phyloP scores from a whole-genome alignment of 2,113 vertebrate species.

The Engystomops pustulosus region DNA sequence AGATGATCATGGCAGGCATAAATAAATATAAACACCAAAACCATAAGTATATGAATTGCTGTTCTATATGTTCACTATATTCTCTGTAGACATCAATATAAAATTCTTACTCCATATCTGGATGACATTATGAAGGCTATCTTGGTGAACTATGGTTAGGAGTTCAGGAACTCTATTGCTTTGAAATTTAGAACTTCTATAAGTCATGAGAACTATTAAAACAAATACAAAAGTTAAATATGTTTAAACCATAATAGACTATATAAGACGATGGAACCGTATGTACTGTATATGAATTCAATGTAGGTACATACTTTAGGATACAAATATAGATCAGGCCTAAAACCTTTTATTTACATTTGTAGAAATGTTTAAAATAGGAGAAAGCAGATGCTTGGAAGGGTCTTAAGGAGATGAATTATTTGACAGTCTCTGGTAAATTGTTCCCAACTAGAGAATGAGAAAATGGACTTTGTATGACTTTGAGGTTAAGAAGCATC shows the following conservation, averaged over 20 bases:
- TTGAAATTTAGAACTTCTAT: too few species aligned
- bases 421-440: conserved; percentile 1
- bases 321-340: neutral
- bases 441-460: conserved; percentile 1
- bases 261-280: neutral
- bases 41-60: too few species aligned
- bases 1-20: too few species aligned
- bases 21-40: too few species aligned
- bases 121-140: too few species aligned
- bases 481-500: neutral
- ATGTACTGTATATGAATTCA: neutral
- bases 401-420: conserved; percentile 2
- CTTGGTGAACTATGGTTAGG: too few species aligned
- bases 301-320: neutral
- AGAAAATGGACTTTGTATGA: neutral
- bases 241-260: neutral
- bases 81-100: too few species aligned
- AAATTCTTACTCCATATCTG: too few species aligned
- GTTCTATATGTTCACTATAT: too few species aligned
- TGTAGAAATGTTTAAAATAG: conserved; percentile 18
- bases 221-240: too few species aligned
- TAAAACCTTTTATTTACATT: conserved; percentile 21
- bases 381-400: conserved; percentile 39
- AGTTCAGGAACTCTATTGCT: too few species aligned
- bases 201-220: too few species aligned